These are phyloP conservation scores for Menidia menidia DNA, from an alignment of 2,797 vertebrate species.

Conservation along the genomic window DNA sequence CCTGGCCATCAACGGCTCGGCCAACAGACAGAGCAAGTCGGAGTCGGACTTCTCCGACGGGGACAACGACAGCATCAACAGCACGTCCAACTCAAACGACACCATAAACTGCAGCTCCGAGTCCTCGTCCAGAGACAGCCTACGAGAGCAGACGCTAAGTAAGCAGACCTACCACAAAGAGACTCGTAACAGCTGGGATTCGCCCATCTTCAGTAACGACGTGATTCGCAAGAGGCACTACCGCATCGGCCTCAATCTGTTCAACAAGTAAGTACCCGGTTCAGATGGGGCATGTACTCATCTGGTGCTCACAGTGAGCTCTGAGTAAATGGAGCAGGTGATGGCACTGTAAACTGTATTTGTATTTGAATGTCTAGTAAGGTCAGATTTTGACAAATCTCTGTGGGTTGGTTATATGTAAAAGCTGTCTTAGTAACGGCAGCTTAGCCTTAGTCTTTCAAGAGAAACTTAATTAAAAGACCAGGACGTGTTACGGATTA, in stretches of 20 bases:
- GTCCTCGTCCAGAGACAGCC: constrained; percentile 93
- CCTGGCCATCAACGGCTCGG: constrained; percentile 92
- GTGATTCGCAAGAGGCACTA: constrained; percentile 96
- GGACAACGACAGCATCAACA: constrained; percentile 98
- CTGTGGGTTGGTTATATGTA: not conserved
- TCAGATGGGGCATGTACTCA: constrained; percentile 22
- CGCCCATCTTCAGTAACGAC: constrained; percentile 96
- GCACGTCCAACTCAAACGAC: constrained; percentile 99
- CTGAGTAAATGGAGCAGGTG: constrained; percentile 1
- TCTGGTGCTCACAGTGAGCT: constrained; percentile 5
- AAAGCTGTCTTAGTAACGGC: not conserved
- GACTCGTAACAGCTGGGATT: constrained; percentile 98
- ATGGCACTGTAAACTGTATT: constrained; percentile 6
- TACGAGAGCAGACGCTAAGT: constrained; percentile 94
- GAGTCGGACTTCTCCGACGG: constrained; percentile 98
- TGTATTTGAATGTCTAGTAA: constrained; percentile 3
- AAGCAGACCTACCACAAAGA: constrained; percentile 99
- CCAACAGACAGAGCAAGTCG: constrained; percentile 93
- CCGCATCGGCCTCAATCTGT: constrained; percentile 97
- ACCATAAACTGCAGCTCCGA: constrained; percentile 98
- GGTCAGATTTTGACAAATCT: constrained; percentile 3
- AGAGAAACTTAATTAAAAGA: not conserved
- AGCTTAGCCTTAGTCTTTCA: not conserved
- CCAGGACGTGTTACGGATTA: not conserved
- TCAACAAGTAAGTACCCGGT: constrained; percentile 93